Conservation (phyloP, 2,888 invertebrate species). For the Aelia acuminata region DNA sequence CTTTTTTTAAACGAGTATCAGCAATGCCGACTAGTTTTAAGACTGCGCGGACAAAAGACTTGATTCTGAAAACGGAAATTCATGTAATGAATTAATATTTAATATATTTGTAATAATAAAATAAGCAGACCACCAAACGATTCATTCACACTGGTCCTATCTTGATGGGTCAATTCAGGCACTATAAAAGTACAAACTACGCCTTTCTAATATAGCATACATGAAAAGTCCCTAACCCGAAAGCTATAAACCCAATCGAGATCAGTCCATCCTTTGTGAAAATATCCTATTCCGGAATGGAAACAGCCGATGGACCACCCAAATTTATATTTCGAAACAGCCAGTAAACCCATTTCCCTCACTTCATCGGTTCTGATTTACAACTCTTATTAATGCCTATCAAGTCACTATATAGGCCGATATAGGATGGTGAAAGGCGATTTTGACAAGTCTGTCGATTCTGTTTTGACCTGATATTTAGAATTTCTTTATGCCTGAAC, state of each 20-base stretch:
- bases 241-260: neutral
- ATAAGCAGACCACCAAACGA: neutral
- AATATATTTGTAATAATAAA: no score
- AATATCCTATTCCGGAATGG: neutral
- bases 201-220: neutral
- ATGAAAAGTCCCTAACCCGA: neutral
- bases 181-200: neutral
- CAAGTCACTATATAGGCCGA: neutral
- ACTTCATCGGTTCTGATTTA: conserved; percentile 26
- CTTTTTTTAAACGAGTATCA: no score
- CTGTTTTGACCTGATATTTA: neutral
- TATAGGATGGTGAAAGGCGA: neutral
- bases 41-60: no score
- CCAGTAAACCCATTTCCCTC: conserved; percentile 1
- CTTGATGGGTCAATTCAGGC: neutral
- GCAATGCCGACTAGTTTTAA: no score
- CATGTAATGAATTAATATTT: no score
- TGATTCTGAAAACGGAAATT: no score
- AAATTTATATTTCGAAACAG: conserved; percentile 32
- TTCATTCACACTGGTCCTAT: neutral
- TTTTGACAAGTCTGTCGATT: neutral
- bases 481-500: neutral
- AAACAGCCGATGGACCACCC: conserved; percentile 9
- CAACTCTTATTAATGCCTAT: neutral
- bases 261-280: neutral